Conservation (phyloP, 92 coral and sea anemone genomes). For the Palythoa grandis region DNA sequence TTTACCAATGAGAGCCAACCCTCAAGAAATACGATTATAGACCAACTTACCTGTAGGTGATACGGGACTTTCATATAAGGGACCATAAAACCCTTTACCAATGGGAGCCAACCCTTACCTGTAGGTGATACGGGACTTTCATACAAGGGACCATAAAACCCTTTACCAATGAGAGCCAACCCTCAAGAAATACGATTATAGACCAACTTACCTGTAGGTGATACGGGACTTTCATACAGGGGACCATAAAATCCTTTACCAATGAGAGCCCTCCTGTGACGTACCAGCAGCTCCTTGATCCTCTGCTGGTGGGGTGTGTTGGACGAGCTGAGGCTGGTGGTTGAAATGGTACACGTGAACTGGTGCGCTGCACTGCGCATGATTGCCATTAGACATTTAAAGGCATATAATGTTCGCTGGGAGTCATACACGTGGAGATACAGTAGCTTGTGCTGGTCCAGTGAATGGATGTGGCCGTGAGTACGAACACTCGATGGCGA, state of each 20-base stretch:
- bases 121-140: slow-evolving; percentile 73
- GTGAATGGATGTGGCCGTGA: slow-evolving; percentile 70
- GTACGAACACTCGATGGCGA: slow-evolving; percentile 21
- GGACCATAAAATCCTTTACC: slow-evolving; percentile 99
- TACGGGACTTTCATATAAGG: slow-evolving; percentile 80
- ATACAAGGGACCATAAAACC: slow-evolving; percentile 93
- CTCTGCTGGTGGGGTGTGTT: slow-evolving; percentile 95
- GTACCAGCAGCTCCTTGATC: slow-evolving; percentile 90
- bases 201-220: slow-evolving; percentile 53
- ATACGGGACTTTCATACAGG: slow-evolving; percentile 75
- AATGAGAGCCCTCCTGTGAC: slow-evolving; percentile 92
- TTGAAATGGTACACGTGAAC: slow-evolving; percentile 95
- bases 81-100: slow-evolving; percentile 98
- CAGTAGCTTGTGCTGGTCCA: slow-evolving; percentile 94
- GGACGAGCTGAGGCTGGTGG: slow-evolving; percentile 93
- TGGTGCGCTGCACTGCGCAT: slow-evolving; percentile 90
- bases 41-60: slow-evolving; percentile 57
- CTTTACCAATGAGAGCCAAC: slow-evolving; percentile 94
- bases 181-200: neutral
- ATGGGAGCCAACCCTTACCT: slow-evolving; percentile 86
- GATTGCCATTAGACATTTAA: slow-evolving; percentile 77
- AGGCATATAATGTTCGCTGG: slow-evolving; percentile 91
- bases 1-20: slow-evolving; percentile 76
- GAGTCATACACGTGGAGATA: slow-evolving; percentile 90
- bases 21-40: neutral